Evolutionary conservation across 2,888 invertebrate genomes (phyloP), one percentile per base, ranked within the genome.

Genomic region (Tipula unca): DNA sequence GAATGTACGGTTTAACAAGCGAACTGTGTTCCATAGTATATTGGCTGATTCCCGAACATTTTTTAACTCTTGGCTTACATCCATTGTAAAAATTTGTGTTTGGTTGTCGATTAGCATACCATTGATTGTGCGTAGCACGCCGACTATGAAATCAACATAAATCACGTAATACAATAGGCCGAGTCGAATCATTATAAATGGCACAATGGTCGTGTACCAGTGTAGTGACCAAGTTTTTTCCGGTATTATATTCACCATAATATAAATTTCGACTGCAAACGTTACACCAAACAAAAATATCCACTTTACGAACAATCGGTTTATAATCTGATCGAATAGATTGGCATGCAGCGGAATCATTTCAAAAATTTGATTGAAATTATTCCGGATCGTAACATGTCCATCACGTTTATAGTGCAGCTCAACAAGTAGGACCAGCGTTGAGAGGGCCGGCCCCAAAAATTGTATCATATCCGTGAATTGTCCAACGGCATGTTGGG

Each of bases 381-480:
- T 83, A 32, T 83, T 83, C 32, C 83, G 35, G 17, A 83, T 32
- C 32, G 4, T 17, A 3, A 83, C 17, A 32, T 83, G 29, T 8
- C 8, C 32, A 0, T n/a, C 0, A 3, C 17, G 17, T 1, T 29
- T 83, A 32, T n/a, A 83, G n/a, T 32, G 5, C 32, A 29, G 3
- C 10, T 83, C 83, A 32, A n/a, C 17, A 3, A 83, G 35, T 32
- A 83, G 32, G 2, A 35, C 35, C n/a, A 83, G 3, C 29, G 17
- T 29, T 32, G 83, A 29, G n/a, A 14, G 5, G 5, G 83, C 35
- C 10, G 83, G 83, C 17, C 32, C 83, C 17, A 83, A 83, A 83
- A 83, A 83, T 83, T 83, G 83, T 32, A 83, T 29, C 17, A 35
- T 35, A 35, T 83, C 83, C 17, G 83, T 83, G n/a, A 83, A 83